Percentiles rank a stretch among this genome's conserved stretches.
These are phyloP conservation scores for Chlorospingus flavigularis DNA, from an alignment of 2,797 vertebrate genomes.

Conservation along the genomic window DNA sequence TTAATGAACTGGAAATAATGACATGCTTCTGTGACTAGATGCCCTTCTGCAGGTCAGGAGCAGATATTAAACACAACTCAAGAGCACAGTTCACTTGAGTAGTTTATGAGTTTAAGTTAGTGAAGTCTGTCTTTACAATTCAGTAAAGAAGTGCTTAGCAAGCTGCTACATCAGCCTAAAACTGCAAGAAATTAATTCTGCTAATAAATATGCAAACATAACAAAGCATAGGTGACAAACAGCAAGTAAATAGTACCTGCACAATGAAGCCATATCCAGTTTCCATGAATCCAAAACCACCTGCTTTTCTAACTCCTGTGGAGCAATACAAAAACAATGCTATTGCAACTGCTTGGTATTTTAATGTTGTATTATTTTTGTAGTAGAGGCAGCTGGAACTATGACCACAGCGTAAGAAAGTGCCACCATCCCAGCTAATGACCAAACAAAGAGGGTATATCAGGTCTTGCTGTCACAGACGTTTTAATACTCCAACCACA, in stretches of 20 bases:
- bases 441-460: not conserved
- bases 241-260: not conserved
- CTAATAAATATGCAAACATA: not conserved
- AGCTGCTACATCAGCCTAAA: not conserved
- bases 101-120: not conserved
- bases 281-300: not conserved
- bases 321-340: not conserved
- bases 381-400: not conserved
- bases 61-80: not conserved
- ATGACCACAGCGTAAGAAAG: not conserved
- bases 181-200: not conserved
- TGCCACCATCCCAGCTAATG: not conserved
- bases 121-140: not conserved
- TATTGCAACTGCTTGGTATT: not conserved
- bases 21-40: not conserved
- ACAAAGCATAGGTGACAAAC: not conserved
- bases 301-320: not conserved
- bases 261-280: not conserved
- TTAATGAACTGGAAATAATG: not conserved
- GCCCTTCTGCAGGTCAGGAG: not conserved
- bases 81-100: not conserved
- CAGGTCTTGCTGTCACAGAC: not conserved
- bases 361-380: not conserved
- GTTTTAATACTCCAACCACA: not conserved
- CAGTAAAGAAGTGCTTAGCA: not conserved